Conservation (phyloP, 2,113 vertebrate species). For the Lophius piscatorius region DNA sequence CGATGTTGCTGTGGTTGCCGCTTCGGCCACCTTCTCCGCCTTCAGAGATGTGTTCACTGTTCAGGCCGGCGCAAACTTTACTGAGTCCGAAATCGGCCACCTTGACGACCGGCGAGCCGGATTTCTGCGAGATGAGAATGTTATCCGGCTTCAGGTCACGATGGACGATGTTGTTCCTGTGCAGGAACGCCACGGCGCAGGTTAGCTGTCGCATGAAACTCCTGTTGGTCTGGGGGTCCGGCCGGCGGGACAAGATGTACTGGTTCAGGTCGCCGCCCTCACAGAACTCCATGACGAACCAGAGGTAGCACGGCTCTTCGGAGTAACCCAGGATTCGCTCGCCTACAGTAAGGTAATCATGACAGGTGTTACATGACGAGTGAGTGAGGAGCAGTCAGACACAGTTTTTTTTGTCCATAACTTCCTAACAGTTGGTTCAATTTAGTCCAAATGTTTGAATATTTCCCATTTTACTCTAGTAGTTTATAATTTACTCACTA, state of each 20-base stretch:
- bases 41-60: constrained; percentile 57
- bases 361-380: too few relatives aligned
- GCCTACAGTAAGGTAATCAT: too few relatives aligned
- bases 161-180: constrained; percentile 95
- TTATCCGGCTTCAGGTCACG: constrained; percentile 97
- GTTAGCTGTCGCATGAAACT: constrained; percentile 97
- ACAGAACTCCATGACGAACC: constrained; percentile 99
- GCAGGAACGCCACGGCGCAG: constrained; percentile 93
- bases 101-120: constrained; percentile 89
- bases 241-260: constrained; percentile 89
- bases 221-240: constrained; percentile 87
- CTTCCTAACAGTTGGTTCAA: too few relatives aligned
- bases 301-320: constrained; percentile 93
- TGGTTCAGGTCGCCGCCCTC: constrained; percentile 96
- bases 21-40: constrained; percentile 76
- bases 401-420: too few relatives aligned
- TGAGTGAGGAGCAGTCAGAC: too few relatives aligned
- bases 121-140: constrained; percentile 92
- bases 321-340: constrained; percentile 88
- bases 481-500: too few relatives aligned
- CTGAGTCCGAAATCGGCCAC: constrained; percentile 96
- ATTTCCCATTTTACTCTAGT: too few relatives aligned
- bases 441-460: too few relatives aligned
- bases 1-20: constrained; percentile 79
- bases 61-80: constrained; percentile 92